phyloP scores from a whole-genome alignment of 1,140 invertebrate genomes.

The Frieseomelitta varia region DNA sequence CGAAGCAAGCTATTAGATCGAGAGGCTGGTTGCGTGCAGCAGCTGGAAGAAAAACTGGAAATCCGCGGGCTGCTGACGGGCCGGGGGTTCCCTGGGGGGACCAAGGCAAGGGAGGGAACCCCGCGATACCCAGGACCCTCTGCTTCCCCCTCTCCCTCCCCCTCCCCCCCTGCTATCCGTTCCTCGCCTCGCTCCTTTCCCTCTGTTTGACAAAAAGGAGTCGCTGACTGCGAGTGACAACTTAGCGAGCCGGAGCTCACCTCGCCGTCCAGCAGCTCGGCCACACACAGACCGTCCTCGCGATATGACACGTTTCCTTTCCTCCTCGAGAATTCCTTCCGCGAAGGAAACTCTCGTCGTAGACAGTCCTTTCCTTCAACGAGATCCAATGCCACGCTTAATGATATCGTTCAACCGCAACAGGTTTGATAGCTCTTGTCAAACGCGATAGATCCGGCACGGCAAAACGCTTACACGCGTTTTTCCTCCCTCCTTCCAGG shows the following conservation, averaged over 20 bases:
- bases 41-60: constrained; percentile 77
- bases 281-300: constrained; percentile 74
- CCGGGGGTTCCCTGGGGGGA: constrained; percentile 60
- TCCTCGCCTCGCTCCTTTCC: constrained; percentile 44
- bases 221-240: constrained; percentile 77
- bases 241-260: constrained; percentile 78
- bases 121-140: constrained; percentile 53
- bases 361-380: constrained; percentile 42
- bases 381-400: constrained; percentile 26
- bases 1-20: constrained; percentile 75
- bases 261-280: constrained; percentile 70
- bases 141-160: neutral
- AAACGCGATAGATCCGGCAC: constrained; percentile 41
- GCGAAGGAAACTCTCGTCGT: constrained; percentile 55
- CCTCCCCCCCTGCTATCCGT: constrained; percentile 29
- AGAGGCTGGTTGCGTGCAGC: constrained; percentile 70
- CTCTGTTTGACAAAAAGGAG: constrained; percentile 70
- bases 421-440: constrained; percentile 47
- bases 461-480: constrained; percentile 9
- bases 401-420: constrained; percentile 49
- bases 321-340: constrained; percentile 62
- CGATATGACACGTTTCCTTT: constrained; percentile 68
- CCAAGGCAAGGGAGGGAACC: constrained; percentile 48
- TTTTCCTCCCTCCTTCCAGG: neutral
- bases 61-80: constrained; percentile 73